These are phyloP conservation scores for Oreohelix idahoensis DNA, from an alignment of 1,140 invertebrate species.

Conservation along the genomic window DNA sequence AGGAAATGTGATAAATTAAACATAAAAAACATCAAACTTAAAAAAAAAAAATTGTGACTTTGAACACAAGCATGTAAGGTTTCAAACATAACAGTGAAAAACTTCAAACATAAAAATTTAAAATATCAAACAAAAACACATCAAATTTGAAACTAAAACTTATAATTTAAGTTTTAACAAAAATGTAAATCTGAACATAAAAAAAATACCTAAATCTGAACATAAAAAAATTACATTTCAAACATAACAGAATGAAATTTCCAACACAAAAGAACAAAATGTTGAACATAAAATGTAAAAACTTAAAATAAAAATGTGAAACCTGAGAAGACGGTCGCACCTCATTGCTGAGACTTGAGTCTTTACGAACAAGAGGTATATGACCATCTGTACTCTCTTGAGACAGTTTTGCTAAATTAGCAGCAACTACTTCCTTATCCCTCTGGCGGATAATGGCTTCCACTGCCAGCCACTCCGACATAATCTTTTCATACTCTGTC, in stretches of 20 bases:
- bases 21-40: too few relatives aligned
- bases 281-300: neutral
- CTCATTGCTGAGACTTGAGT: constrained; percentile 77
- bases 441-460: constrained; percentile 91
- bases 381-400: constrained; percentile 75
- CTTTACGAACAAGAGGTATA: constrained; percentile 72
- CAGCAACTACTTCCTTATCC: constrained; percentile 82
- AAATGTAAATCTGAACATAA: neutral
- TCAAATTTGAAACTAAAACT: neutral
- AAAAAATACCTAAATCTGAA: neutral
- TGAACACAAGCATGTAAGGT: neutral
- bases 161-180: too few relatives aligned
- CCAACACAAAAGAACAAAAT: too few relatives aligned
- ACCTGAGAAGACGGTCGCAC: constrained; percentile 62
- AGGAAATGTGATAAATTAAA: too few relatives aligned
- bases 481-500: constrained; percentile 87
- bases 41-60: neutral
- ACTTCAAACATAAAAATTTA: neutral
- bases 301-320: constrained; percentile 10
- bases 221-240: neutral
- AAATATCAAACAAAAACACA: neutral
- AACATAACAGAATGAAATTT: neutral
- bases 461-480: constrained; percentile 94
- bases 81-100: neutral
- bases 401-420: constrained; percentile 77